These are phyloP conservation scores for Pandemis corylana DNA, from an alignment of 2,888 invertebrate genomes.

Conservation along the genomic window DNA sequence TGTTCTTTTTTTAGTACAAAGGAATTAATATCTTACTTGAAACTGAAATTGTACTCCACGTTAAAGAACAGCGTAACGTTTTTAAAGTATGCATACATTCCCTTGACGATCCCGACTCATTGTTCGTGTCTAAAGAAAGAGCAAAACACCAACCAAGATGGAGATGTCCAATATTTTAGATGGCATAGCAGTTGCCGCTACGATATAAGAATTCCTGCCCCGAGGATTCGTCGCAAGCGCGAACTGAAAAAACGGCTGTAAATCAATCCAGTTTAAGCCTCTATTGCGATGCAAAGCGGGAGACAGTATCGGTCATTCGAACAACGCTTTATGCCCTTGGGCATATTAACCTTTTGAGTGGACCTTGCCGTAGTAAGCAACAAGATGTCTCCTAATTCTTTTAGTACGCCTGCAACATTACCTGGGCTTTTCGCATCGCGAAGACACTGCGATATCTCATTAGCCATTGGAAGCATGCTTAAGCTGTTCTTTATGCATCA, in stretches of 20 bases:
- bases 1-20: not conserved
- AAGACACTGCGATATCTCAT: too few species aligned
- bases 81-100: slow-evolving; percentile 81
- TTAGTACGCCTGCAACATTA: too few species aligned
- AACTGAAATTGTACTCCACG: not conserved
- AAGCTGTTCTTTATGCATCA: too few species aligned
- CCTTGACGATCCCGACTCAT: slow-evolving; percentile 81
- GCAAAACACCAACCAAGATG: slow-evolving; percentile 81
- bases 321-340: slow-evolving; percentile 81
- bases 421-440: too few species aligned
- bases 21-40: not conserved
- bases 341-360: too few species aligned
- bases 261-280: slow-evolving; percentile 59
- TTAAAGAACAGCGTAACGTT: slow-evolving; percentile 53
- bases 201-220: slow-evolving; percentile 79
- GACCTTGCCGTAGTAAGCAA: too few species aligned
- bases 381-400: too few species aligned
- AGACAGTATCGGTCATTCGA: slow-evolving; percentile 71
- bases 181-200: slow-evolving; percentile 83
- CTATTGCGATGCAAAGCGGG: slow-evolving; percentile 59
- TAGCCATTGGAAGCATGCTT: too few species aligned
- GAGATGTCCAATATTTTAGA: slow-evolving; percentile 85
- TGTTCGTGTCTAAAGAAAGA: slow-evolving; percentile 80
- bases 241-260: slow-evolving; percentile 62
- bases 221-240: slow-evolving; percentile 65